phyloP scores from a whole-genome alignment of 1,140 invertebrate species.

The Calycopis cecrops region DNA sequence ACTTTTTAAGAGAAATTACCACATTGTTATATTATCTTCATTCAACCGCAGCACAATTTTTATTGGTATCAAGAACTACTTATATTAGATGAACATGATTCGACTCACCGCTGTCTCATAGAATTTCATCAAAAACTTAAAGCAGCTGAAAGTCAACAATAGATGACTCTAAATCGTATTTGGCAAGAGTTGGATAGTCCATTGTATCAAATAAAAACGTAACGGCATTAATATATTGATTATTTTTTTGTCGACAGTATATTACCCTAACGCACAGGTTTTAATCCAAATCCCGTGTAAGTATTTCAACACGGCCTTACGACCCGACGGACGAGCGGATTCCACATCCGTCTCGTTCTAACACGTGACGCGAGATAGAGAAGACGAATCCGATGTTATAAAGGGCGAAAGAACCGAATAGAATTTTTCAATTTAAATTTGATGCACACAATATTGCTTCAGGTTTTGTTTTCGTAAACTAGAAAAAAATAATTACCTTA shows the following conservation, averaged over 20 bases:
- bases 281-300: constrained; percentile 65
- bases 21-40: too few species aligned
- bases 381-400: constrained; percentile 30
- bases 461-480: constrained; percentile 31
- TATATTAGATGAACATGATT: too few species aligned
- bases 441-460: constrained; percentile 30
- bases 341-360: constrained; percentile 37
- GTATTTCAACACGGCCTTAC: constrained; percentile 61
- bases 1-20: too few species aligned
- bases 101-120: too few species aligned
- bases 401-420: constrained; percentile 32
- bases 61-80: too few species aligned
- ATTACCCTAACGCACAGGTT: constrained; percentile 42
- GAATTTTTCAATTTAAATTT: constrained; percentile 44
- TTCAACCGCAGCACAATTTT: too few species aligned
- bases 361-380: constrained; percentile 29
- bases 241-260: constrained; percentile 37
- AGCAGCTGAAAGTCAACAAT: too few species aligned
- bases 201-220: background rate
- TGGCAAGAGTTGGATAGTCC: background rate
- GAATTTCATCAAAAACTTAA: too few species aligned
- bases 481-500: constrained; percentile 32
- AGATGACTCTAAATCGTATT: too few species aligned
- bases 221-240: constrained; percentile 10
- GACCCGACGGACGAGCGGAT: constrained; percentile 43